phyloP scores from a whole-genome alignment of 1,140 invertebrate genomes.

The Nephila pilipes region DNA sequence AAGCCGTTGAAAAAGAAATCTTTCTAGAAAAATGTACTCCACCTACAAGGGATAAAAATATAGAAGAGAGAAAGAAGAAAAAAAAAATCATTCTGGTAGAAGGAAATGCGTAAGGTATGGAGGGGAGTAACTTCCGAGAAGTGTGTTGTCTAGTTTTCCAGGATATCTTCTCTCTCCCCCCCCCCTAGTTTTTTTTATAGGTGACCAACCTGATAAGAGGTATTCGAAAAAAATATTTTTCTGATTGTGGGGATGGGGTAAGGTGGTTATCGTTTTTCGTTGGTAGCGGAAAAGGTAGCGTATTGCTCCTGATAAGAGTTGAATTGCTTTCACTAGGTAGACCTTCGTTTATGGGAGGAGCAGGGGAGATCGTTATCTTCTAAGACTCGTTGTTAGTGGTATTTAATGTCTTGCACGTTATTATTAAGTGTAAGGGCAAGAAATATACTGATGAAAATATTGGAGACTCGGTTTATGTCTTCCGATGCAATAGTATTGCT shows the following conservation, averaged over 20 bases:
- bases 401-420: no score
- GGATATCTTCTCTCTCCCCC: background rate
- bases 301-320: background rate
- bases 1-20: slow-evolving; percentile 26
- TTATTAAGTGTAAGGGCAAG: no score
- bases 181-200: background rate
- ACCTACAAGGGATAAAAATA: slow-evolving; percentile 1
- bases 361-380: no score
- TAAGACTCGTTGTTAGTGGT: no score
- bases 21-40: background rate
- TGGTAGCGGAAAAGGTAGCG: background rate
- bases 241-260: background rate
- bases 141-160: background rate
- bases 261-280: background rate
- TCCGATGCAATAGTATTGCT: no score
- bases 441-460: no score
- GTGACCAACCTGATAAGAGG: slow-evolving; percentile 19
- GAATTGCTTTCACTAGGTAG: no score
- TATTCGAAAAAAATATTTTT: background rate
- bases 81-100: background rate
- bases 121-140: background rate
- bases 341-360: no score
- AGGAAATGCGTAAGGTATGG: background rate
- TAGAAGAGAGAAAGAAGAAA: background rate
- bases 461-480: no score